Conservation (phyloP, 2,113 vertebrate genomes). For the Anhinga rufa region DNA sequence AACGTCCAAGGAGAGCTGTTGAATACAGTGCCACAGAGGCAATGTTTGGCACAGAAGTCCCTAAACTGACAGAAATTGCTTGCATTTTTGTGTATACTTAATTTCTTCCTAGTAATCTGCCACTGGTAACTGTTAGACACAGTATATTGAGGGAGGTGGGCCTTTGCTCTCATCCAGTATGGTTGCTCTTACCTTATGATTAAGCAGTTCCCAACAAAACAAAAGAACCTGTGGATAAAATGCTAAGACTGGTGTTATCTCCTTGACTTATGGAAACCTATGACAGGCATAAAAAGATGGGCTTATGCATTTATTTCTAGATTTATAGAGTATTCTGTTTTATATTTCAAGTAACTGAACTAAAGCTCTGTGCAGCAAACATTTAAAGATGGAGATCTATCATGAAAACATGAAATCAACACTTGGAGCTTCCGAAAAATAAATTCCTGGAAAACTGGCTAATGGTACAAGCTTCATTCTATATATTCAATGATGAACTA, state of each 20-base stretch:
- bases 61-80: neutral
- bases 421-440: neutral
- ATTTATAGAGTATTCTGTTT: neutral
- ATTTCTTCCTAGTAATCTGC: neutral
- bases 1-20: neutral
- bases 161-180: neutral
- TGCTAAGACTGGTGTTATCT: neutral
- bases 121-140: neutral
- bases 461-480: neutral
- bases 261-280: neutral
- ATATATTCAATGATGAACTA: neutral
- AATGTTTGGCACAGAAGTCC: neutral
- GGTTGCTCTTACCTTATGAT: neutral
- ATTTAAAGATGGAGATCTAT: neutral
- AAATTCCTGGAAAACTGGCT: neutral
- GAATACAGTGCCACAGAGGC: neutral
- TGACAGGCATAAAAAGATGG: neutral
- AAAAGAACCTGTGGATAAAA: neutral
- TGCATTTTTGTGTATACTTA: neutral
- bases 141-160: neutral
- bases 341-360: neutral
- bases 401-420: neutral
- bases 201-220: neutral
- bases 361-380: neutral
- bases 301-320: neutral